Base-by-base conservation (phyloP, 2,797 vertebrate genomes). In the Sebastes flavidus region DNA sequence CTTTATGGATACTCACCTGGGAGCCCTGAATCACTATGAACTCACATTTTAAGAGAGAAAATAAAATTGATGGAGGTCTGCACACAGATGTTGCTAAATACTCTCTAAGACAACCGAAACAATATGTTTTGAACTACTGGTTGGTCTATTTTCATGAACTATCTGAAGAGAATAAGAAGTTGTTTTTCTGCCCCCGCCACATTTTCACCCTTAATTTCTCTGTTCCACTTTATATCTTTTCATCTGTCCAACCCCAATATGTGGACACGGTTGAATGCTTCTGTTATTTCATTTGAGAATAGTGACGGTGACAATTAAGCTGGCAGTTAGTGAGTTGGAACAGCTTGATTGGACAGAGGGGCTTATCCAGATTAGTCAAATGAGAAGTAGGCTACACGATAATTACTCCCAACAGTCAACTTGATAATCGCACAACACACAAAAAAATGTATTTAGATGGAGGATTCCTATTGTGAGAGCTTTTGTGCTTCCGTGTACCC, bases 361-460 rank as follows among this genome's bases (percentile, higher is more conserved):
- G 73, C 81, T 92, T 84, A 86, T 90, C 85, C 86, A 87, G 89
- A 91, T 89, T 91, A 89, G 65, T 85, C 60, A 86, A 86, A 87
- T 87, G 77, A 80, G 81, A 89, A 87, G 74, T 87, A 84, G 88
- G 88, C 75, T 82, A 84, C 81, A 72, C 20, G 61, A 84, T 89
- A 81, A 92, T 90, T 91, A 91, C 81, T 91, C 65, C 65, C 65
- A 83, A 86, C 72, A 83, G 75, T 77, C 29, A 77, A 82, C 73
- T 86, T 91, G 4, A 11, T 66, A 79, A 86, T 87, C 63, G 60
- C 32, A 61, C 20, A 52, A 72, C 65, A 34, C 25, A 66, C 61
- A 81, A 55, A 67, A 78, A 75, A 49, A 46, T 59, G 14, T 34
- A 22, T 56, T 75, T 77, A 27, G 63, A 83, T 75, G 22, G 59